Percentiles rank a stretch among this genome's conserved stretches.
Evolutionary conservation across 2,797 vertebrate genomes (phyloP).

Genomic region (Hoplostethus atlanticus): DNA sequence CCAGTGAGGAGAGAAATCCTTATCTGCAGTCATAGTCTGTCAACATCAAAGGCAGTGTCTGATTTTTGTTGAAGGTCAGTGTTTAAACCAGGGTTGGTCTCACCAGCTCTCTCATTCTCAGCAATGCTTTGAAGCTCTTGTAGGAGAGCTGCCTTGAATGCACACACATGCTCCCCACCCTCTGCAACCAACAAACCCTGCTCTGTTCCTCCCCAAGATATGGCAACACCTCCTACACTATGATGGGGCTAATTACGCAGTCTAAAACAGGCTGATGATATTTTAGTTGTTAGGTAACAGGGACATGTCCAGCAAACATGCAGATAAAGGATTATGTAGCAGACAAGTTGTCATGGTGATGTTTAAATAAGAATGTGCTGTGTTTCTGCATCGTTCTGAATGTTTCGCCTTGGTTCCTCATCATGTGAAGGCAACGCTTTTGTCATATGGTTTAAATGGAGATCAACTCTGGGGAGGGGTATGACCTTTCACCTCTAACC

Average conservation of each 20-base stretch:
- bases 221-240: conserved; percentile 10
- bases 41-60: conserved; percentile 49
- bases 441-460: conserved; percentile 14
- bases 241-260: conserved; percentile 21
- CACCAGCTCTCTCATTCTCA: conserved; percentile 32
- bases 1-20: conserved; percentile 46
- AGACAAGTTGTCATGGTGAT: conserved; percentile 62
- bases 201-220: conserved; percentile 20
- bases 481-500: conserved; percentile 23
- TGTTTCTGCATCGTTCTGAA: conserved; percentile 35
- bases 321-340: conserved; percentile 33
- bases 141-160: conserved; percentile 23
- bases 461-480: neutral
- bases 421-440: conserved; percentile 19
- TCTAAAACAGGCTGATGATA: conserved; percentile 28
- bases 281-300: conserved; percentile 42
- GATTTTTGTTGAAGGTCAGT: conserved; percentile 58
- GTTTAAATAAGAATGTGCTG: conserved; percentile 31
- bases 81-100: conserved; percentile 41
- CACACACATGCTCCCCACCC: conserved; percentile 18
- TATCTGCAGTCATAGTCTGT: conserved; percentile 46
- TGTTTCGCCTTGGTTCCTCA: conserved; percentile 23
- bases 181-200: conserved; percentile 10
- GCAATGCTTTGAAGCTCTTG: conserved; percentile 38
- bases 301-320: conserved; percentile 22